A percentile compares a stretch with the other conserved stretches of the same genome.
Conservation (phyloP, 2,113 vertebrate species). For the Nothocercus julius region DNA sequence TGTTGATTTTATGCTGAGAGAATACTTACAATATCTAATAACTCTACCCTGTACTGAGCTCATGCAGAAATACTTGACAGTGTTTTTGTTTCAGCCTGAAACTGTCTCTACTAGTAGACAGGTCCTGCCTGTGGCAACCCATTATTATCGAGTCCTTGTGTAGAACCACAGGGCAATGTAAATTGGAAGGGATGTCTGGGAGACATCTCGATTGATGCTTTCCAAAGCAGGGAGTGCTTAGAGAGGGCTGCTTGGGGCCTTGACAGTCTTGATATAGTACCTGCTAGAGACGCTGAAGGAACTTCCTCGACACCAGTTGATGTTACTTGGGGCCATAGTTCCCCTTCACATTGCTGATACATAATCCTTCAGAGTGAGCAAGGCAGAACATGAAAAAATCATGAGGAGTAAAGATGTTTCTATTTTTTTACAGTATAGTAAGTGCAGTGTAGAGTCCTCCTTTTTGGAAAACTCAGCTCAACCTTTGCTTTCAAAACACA, state of each 20-base stretch:
- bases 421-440: not conserved
- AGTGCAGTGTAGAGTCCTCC: not conserved
- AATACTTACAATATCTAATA: not conserved
- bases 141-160: not conserved
- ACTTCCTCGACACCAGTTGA: not conserved
- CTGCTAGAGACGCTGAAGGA: not conserved
- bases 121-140: not conserved
- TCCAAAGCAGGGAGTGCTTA: not conserved
- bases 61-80: not conserved
- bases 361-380: not conserved
- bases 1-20: not conserved
- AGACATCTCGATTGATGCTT: not conserved
- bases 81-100: not conserved
- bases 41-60: not conserved
- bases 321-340: not conserved
- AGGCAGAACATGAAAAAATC: not conserved
- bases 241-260: not conserved
- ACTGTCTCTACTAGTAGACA: not conserved
- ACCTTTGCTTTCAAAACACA: not conserved
- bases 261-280: not conserved
- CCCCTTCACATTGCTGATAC: not conserved
- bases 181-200: not conserved
- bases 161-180: not conserved
- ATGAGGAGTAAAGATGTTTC: rapidly evolving
- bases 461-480: not conserved